Conservation (phyloP, 2,113 vertebrate species). For the Lontra canadensis region DNA sequence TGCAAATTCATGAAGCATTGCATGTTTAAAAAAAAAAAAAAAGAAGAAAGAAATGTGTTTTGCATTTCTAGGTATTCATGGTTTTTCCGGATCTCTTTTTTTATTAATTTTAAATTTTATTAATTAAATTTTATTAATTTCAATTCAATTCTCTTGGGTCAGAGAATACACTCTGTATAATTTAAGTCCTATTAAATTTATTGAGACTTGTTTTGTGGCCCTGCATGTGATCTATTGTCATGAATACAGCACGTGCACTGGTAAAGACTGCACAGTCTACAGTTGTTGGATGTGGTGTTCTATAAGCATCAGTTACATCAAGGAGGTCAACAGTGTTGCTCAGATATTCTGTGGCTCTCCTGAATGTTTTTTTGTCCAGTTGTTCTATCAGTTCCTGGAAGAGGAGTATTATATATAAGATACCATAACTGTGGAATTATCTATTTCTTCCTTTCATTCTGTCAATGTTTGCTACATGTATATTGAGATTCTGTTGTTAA, state of each 20-base stretch:
- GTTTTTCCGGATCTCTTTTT: neutral
- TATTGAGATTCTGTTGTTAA: neutral
- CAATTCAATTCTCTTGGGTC: neutral
- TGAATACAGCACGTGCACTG: neutral
- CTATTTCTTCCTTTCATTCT: neutral
- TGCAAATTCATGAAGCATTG: neutral
- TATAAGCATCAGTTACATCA: neutral
- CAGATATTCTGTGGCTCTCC: neutral
- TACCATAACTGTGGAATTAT: neutral
- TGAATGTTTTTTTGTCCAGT: neutral
- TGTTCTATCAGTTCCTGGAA: neutral
- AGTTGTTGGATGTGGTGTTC: neutral
- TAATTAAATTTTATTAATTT: no score
- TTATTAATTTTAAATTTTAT: no score
- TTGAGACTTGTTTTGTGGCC: neutral
- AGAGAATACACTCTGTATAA: neutral
- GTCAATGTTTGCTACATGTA: neutral
- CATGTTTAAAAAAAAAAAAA: neutral
- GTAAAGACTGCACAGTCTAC: neutral
- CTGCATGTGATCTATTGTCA: neutral
- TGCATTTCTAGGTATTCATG: neutral
- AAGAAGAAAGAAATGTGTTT: neutral
- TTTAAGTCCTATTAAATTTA: neutral
- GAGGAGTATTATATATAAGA: neutral
- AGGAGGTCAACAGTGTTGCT: neutral